Evolutionary conservation across 2,113 vertebrate species (phyloP).

Genomic region (Clarias batrachus): DNA sequence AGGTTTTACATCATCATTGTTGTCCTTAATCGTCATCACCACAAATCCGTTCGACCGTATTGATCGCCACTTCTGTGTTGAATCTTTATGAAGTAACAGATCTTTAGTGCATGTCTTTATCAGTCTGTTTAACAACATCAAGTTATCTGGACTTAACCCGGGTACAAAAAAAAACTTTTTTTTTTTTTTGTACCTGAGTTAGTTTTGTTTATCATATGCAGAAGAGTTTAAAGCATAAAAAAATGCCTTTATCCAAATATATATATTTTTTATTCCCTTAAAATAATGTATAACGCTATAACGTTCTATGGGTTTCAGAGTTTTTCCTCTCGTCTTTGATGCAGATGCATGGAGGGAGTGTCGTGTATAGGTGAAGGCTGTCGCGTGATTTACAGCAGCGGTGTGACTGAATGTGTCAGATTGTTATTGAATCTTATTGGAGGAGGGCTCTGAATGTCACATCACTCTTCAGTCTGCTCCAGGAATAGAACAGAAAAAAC

Average conservation of each 20-base stretch:
- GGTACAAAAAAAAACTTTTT: too few species aligned
- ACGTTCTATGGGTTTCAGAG: neutral
- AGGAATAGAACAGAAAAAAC: slow-evolving; percentile 4
- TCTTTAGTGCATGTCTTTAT: neutral
- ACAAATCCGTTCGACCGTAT: neutral
- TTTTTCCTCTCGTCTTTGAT: neutral
- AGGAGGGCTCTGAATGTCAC: slow-evolving; percentile 2
- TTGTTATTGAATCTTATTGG: slow-evolving; percentile 14
- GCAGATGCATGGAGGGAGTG: neutral
- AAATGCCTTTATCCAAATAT: neutral
- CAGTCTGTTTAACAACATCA: neutral
- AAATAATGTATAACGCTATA: neutral
- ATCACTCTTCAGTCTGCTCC: slow-evolving; percentile 9
- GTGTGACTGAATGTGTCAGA: slow-evolving; percentile 3
- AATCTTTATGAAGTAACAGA: neutral
- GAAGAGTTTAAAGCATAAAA: too few species aligned
- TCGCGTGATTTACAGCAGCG: neutral
- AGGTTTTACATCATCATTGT: neutral
- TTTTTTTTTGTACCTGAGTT: too few species aligned
- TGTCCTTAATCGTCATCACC: too few species aligned
- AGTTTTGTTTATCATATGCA: too few species aligned
- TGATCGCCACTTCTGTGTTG: neutral
- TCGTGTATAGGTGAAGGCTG: neutral
- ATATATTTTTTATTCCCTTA: neutral
- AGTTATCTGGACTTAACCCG: too few species aligned